Conservation (phyloP, 2,888 invertebrate genomes). For the Polylopha cassiicola region DNA sequence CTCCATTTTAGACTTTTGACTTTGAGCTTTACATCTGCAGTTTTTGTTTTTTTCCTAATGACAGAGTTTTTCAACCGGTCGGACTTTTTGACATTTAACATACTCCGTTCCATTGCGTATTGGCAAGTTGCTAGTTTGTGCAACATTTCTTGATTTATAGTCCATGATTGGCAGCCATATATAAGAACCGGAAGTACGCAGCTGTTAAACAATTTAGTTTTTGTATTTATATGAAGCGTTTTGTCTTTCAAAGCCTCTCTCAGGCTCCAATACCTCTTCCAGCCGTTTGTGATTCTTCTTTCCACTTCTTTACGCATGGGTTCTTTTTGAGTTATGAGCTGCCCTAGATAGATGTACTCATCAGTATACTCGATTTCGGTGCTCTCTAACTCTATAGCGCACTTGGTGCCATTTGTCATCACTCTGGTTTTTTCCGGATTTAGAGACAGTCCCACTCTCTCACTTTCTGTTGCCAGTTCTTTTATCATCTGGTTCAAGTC, state of each 20-base stretch:
- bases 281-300: neutral
- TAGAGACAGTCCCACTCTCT: constrained; percentile 23
- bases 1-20: constrained; percentile 11
- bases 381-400: no score
- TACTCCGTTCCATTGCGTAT: neutral
- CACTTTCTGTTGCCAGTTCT: constrained; percentile 26
- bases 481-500: constrained; percentile 24
- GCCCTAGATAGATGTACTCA: no score
- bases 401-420: constrained; percentile 24
- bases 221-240: no score
- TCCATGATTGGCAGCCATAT: neutral
- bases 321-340: neutral
- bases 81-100: constrained; percentile 2
- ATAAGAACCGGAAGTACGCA: no score
- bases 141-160: no score
- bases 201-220: no score
- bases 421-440: constrained; percentile 24
- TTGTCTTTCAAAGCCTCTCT: no score
- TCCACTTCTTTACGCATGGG: neutral
- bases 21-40: neutral
- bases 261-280: no score
- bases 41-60: neutral
- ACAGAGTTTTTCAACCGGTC: neutral
- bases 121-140: no score
- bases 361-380: neutral